These are phyloP conservation scores for Potorous gilbertii DNA, from an alignment of 2,797 vertebrate species.

Conservation along the genomic window DNA sequence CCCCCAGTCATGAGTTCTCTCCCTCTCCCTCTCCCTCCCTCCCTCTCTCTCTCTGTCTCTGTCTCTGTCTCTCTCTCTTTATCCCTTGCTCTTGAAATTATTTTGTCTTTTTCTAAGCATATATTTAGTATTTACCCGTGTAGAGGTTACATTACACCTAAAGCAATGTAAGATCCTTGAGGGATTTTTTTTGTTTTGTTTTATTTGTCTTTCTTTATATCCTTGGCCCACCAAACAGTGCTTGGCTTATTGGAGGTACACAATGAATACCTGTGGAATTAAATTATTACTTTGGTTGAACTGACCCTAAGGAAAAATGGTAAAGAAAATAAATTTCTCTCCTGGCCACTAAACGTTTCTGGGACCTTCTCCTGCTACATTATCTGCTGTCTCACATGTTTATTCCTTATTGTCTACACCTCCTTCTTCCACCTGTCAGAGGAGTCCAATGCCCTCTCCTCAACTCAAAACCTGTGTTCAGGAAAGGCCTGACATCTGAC, in stretches of 20 bases:
- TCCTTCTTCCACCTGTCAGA: neutral
- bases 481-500: neutral
- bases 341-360: neutral
- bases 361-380: neutral
- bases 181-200: neutral
- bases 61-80: no score
- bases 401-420: neutral
- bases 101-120: neutral
- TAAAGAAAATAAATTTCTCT: neutral
- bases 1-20: neutral
- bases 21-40: no score
- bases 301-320: neutral
- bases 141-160: neutral
- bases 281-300: neutral
- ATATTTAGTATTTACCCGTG: neutral
- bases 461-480: neutral
- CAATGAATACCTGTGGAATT: neutral
- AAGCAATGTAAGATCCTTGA: neutral
- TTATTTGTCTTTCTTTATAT: neutral
- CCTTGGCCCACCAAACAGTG: neutral
- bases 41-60: no score
- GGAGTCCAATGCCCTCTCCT: neutral
- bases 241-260: neutral
- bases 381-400: neutral
- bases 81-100: neutral